Evolutionary conservation across 2,797 vertebrate species (phyloP).

Genomic region (Tympanoctomys barrerae): DNA sequence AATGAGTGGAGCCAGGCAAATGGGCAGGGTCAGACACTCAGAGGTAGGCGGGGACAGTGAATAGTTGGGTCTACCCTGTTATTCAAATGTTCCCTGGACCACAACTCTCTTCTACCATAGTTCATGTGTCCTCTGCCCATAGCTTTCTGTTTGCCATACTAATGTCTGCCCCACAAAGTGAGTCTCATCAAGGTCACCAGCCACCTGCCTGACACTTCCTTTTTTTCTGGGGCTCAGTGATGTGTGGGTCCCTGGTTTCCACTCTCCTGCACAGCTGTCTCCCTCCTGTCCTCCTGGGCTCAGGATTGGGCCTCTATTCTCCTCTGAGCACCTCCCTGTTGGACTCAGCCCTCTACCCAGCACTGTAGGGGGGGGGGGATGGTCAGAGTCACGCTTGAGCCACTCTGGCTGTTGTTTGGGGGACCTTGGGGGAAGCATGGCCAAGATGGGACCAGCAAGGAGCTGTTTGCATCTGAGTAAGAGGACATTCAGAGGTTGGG

Average conservation of each 20-base stretch:
- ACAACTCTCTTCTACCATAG: neutral
- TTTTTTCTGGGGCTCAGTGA: neutral
- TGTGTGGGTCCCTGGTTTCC: neutral
- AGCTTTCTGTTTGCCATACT: neutral
- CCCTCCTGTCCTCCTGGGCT: neutral
- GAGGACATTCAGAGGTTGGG: neutral
- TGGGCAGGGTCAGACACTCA: neutral
- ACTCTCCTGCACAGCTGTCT: neutral
- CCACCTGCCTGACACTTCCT: neutral
- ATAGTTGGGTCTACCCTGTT: neutral
- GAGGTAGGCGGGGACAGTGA: neutral
- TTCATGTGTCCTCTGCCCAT: neutral
- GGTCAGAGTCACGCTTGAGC: neutral
- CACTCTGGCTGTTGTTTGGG: neutral
- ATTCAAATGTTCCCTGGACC: neutral
- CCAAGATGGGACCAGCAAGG: rapidly evolving
- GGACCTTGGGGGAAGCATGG: neutral
- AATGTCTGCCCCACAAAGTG: neutral
- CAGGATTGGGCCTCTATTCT: neutral
- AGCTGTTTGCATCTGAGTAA: neutral
- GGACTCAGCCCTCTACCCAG: neutral
- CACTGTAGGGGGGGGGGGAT: neutral
- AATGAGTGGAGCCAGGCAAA: too few relatives aligned
- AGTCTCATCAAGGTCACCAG: neutral
- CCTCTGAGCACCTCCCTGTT: neutral